Conservation (phyloP, 23 tunicate species). For the Ciona savignyi region DNA sequence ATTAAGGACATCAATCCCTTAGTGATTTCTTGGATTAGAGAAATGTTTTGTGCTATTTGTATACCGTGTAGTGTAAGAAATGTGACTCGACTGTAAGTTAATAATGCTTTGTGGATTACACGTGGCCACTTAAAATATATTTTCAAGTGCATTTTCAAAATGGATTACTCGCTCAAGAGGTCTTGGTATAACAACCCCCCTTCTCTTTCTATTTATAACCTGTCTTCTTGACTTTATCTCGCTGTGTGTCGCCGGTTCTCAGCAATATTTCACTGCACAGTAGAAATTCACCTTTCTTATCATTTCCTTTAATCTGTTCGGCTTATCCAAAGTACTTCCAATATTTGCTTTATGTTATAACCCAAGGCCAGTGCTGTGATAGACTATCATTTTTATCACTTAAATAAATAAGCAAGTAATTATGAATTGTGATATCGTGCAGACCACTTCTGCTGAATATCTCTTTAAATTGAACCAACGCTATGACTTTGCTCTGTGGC, state of each 20-base stretch:
- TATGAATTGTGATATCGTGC: background rate
- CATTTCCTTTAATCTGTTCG: background rate
- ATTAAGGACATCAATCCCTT: no score
- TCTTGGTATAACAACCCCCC: background rate
- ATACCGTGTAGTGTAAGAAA: no score
- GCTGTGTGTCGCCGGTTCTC: background rate
- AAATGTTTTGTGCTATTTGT: no score
- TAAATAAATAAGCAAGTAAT: no score
- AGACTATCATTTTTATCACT: no score
- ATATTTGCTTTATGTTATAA: background rate
- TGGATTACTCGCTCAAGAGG: background rate
- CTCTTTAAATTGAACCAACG: conserved; percentile 29
- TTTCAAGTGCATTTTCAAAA: background rate
- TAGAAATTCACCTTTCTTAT: background rate
- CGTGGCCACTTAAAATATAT: no score
- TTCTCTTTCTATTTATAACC: background rate
- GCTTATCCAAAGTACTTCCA: background rate
- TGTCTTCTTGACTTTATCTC: background rate
- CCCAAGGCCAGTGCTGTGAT: no score
- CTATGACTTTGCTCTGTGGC: conserved; percentile 54
- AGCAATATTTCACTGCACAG: background rate
- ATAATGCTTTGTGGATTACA: no score
- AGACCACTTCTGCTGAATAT: conserved; percentile 40
- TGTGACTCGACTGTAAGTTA: no score
- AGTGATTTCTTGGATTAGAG: no score